A percentile compares a stretch with the other conserved stretches of the same genome.
These are phyloP conservation scores for Gymnothorax reevesii DNA, from an alignment of 2,797 vertebrate species.

Conservation along the genomic window DNA sequence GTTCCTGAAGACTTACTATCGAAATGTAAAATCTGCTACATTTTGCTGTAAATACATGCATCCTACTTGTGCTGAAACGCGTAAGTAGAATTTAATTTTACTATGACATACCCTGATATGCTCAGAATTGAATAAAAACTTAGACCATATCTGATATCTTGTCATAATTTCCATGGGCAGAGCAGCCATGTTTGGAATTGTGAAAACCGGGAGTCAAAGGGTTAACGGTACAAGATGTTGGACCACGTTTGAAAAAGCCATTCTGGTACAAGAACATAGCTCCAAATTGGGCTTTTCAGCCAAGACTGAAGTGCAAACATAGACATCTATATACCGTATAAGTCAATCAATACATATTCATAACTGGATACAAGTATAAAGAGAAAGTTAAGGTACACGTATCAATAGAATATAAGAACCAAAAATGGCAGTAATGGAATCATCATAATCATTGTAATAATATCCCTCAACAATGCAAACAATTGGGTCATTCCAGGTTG, in stretches of 20 bases:
- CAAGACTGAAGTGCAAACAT: slow-evolving; percentile 65
- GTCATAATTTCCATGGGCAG: no score
- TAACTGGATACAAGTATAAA: slow-evolving; percentile 81
- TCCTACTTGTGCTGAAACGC: no score
- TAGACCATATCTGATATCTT: no score
- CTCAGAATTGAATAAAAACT: not conserved
- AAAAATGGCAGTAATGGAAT: slow-evolving; percentile 76
- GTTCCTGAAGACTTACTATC: no score
- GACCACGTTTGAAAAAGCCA: not conserved
- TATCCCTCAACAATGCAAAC: slow-evolving; percentile 73
- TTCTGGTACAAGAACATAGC: not conserved
- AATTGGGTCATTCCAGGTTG: slow-evolving; percentile 69
- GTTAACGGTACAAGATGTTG: not conserved
- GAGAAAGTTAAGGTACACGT: slow-evolving; percentile 78
- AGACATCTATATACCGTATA: slow-evolving; percentile 70
- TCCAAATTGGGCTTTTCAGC: slow-evolving; percentile 46
- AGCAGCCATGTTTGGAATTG: not conserved
- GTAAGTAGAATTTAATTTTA: no score
- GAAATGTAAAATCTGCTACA: no score
- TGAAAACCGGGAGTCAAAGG: not conserved
- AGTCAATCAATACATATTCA: slow-evolving; percentile 68
- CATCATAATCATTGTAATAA: slow-evolving; percentile 75
- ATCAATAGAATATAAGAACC: slow-evolving; percentile 81
- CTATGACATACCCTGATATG: no score
- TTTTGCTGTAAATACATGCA: no score